Conservation (phyloP, 2,888 invertebrate species). For the Morpho deidamia region DNA sequence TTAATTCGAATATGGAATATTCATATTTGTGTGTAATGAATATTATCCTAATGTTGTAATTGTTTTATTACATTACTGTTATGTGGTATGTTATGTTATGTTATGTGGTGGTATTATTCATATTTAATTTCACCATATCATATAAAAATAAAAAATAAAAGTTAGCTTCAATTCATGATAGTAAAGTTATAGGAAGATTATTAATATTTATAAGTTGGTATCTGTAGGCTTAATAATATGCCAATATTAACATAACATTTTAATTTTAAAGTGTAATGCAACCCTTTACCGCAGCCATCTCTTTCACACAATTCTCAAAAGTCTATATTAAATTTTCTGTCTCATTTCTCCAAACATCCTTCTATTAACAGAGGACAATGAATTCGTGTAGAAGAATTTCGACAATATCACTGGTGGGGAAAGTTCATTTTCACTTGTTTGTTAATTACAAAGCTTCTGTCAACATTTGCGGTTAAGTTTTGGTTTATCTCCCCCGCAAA, state of each 20-base stretch:
- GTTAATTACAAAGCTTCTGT: conserved; percentile 42
- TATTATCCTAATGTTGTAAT: no score
- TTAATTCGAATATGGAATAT: no score
- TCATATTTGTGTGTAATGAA: no score
- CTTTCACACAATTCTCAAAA: conserved; percentile 39
- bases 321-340: conserved; percentile 38
- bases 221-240: conserved; percentile 18
- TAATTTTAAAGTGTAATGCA: conserved; percentile 29
- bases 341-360: conserved; percentile 42
- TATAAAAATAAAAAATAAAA: no score
- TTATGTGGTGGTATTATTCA: no score
- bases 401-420: conserved; percentile 24
- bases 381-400: conserved; percentile 15
- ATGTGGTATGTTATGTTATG: no score
- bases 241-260: conserved; percentile 24
- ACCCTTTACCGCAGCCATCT: conserved; percentile 35
- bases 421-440: conserved; percentile 32
- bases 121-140: no score
- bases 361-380: conserved; percentile 18
- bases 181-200: conserved; percentile 2
- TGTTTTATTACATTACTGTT: no score
- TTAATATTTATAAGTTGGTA: conserved; percentile 17
- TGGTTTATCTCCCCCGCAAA: conserved; percentile 70
- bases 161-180: background rate
- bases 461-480: conserved; percentile 68